Evolutionary conservation across 2,113 vertebrate genomes (phyloP), one percentile per base, ranked within the genome.

Genomic region (Cebidichthys violaceus): DNA sequence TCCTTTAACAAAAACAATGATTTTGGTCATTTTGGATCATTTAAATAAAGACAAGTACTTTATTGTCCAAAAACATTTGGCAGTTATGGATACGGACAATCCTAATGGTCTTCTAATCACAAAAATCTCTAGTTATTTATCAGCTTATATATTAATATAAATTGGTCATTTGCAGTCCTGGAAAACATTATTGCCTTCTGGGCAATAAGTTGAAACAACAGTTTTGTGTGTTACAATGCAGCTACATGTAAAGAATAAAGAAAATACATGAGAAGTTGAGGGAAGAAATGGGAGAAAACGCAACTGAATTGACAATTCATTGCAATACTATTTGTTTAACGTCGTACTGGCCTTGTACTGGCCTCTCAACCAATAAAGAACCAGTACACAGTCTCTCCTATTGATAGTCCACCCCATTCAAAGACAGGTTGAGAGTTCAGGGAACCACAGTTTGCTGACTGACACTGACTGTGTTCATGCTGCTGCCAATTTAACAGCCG

Each of bases 221-320:
- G 35, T 41, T 29, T 27, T 3, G 9, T 2, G 52, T 71, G 37
- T 45, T 33, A 35, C 2, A 52, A 2, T 64, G 22, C 31, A 27
- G 9, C 5, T 35, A 17, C 50, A 22, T 22, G 22, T 52, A 52
- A 9, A 52, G 20, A 52, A 52, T 52, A 62, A 75, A 69, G 35
- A 79, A 65, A 74, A 70, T 68, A 74, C 31, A 37, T 57, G 50
- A 47, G 55, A 84, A 29, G 70, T 84, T 54, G 50, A 50, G 6
- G 18, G 47, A 50, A 50, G 47, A 77, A 72, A 47, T 31, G 61
- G n/a, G 45, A 66, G 22, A 13, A 50, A 6, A 72, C 24, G 47
- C 20, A 78, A 77, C 77, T 27, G 60, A 74, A 65, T 59, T 7
- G 35, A 64, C 35, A 24, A 43, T 27, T 55, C 33, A 71, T 24